phyloP scores from a whole-genome alignment of 2,113 vertebrate species.

The Colaptes auratus region DNA sequence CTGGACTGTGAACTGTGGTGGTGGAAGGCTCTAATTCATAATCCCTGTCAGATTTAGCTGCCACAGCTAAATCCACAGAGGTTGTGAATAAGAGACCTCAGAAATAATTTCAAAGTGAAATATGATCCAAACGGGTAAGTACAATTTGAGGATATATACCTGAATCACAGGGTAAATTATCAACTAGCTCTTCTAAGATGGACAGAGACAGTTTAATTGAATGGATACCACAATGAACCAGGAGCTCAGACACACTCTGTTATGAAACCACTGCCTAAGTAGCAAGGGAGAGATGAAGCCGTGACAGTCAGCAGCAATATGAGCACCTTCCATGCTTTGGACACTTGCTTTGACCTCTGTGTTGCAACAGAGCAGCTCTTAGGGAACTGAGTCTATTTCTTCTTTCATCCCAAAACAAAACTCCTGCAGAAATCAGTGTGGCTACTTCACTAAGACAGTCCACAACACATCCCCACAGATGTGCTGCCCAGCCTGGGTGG shows the following conservation, averaged over 20 bases:
- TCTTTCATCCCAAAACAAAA: not conserved
- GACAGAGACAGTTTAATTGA: not conserved
- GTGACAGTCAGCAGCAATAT: not conserved
- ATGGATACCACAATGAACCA: not conserved
- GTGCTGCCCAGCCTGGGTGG: not conserved
- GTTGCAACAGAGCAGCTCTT: not conserved
- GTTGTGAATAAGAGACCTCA: not conserved
- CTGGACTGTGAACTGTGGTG: constrained; percentile 43
- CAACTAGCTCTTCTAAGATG: not conserved
- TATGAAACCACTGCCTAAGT: not conserved
- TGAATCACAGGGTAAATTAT: not conserved
- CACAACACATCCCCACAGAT: not conserved
- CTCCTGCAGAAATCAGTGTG: not conserved
- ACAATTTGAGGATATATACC: not conserved
- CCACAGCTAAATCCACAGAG: constrained; percentile 36
- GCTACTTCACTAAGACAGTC: not conserved
- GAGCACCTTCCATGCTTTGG: not conserved
- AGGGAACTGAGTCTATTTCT: not conserved
- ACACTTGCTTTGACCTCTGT: not conserved
- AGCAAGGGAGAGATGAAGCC: not conserved
- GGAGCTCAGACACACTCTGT: not conserved
- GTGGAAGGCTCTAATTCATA: constrained; percentile 44
- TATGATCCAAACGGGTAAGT: not conserved
- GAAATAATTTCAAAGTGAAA: constrained; percentile 20
- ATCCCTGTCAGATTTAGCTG: constrained; percentile 12